phyloP scores from a whole-genome alignment of 2,888 invertebrate species.

The Exocentrus adspersus region DNA sequence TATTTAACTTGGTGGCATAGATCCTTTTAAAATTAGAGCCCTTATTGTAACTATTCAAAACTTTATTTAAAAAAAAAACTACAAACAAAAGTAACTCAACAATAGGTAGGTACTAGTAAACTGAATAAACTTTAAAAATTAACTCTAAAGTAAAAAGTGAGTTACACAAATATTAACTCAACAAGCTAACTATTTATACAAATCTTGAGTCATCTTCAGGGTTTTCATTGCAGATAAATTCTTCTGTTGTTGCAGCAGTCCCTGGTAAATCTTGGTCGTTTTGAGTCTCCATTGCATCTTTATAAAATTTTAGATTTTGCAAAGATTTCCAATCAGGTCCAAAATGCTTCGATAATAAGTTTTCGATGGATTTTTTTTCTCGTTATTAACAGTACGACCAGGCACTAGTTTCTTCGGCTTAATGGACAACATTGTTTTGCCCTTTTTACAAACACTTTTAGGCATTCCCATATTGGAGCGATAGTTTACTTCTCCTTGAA shows the following conservation, averaged over 20 bases:
- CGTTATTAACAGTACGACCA: not conserved
- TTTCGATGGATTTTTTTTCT: constrained; percentile 13
- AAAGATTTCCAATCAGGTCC: constrained; percentile 25
- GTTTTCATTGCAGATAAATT: constrained; percentile 22
- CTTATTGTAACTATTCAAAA: too few species aligned
- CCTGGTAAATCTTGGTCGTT: constrained; percentile 16
- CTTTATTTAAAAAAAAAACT: too few species aligned
- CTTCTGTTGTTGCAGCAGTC: constrained; percentile 20
- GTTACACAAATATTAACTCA: too few species aligned
- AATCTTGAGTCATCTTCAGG: constrained; percentile 31
- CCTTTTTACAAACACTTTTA: constrained; percentile 21
- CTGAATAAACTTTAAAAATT: too few species aligned
- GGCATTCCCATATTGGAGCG: constrained; percentile 16
- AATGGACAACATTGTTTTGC: constrained; percentile 23
- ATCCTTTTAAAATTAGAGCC: too few species aligned
- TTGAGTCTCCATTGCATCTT: not conserved
- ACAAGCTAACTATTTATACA: constrained; percentile 22
- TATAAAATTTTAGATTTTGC: constrained; percentile 24
- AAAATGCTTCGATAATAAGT: constrained; percentile 15
- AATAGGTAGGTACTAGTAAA: too few species aligned
- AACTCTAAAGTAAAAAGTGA: too few species aligned
- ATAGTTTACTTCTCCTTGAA: constrained; percentile 24
- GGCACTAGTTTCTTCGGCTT: not conserved
- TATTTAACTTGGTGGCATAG: too few species aligned
- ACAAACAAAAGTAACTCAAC: too few species aligned